Conservation (phyloP, 1,140 invertebrate genomes). For the Cherax quadricarinatus region DNA sequence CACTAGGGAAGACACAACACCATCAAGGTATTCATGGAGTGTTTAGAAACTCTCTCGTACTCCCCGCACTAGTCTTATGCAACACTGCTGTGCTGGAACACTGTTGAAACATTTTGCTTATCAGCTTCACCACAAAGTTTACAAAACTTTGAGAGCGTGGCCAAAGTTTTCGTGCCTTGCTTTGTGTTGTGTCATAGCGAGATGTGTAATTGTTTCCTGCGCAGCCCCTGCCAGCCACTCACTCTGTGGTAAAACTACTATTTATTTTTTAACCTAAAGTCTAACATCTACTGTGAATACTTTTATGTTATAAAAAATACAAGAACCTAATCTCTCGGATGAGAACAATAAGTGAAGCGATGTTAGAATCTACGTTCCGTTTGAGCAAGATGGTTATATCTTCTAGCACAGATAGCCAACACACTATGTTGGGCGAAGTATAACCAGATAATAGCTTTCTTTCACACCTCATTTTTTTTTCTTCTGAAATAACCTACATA, state of each 20-base stretch:
- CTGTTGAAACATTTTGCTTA: conserved; percentile 33
- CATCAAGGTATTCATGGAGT: conserved; percentile 6
- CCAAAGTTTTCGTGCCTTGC: conserved; percentile 16
- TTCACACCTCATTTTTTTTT: too few species aligned
- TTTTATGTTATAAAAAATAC: neutral
- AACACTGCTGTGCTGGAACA: conserved; percentile 15
- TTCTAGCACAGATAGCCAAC: too few species aligned
- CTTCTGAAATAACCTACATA: too few species aligned
- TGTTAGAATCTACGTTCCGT: too few species aligned
- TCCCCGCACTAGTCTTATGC: conserved; percentile 7
- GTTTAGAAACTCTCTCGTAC: conserved; percentile 19
- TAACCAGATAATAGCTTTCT: too few species aligned
- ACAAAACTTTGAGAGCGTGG: conserved; percentile 4
- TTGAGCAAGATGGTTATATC: too few species aligned
- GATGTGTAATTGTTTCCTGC: conserved; percentile 33
- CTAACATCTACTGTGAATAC: neutral
- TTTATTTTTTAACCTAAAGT: neutral
- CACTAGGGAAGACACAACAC: conserved; percentile 14
- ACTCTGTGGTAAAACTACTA: neutral
- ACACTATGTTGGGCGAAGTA: too few species aligned
- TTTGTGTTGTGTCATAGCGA: conserved; percentile 33
- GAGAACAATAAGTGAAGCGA: too few species aligned
- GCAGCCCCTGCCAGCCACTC: neutral
- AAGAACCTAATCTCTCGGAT: too few species aligned
- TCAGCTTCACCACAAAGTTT: neutral